A percentile compares a stretch with the other conserved stretches of the same genome.
Evolutionary conservation across 2,113 vertebrate genomes (phyloP).

Genomic region (Zosterops borbonicus): DNA sequence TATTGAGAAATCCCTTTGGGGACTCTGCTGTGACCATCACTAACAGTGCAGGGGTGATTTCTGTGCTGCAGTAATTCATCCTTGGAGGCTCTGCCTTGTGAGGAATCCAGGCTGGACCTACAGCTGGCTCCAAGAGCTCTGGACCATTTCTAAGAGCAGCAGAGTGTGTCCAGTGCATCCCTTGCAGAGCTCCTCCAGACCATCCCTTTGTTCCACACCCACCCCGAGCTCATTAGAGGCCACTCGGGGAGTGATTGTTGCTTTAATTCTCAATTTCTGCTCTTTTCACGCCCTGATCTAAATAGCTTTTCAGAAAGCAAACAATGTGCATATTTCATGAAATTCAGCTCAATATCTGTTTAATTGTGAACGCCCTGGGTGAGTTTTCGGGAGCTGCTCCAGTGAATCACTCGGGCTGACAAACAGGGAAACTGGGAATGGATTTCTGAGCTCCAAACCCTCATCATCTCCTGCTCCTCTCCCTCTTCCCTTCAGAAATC

Average conservation of each 20-base stretch:
- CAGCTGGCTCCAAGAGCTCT: background rate
- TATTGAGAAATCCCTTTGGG: background rate
- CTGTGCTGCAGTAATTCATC: background rate
- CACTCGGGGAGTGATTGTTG: background rate
- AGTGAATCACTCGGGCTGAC: background rate
- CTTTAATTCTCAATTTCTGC: slow-evolving; percentile 38
- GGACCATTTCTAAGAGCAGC: background rate
- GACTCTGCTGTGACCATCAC: background rate
- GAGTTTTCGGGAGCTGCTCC: slow-evolving; percentile 4
- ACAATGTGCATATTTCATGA: slow-evolving; percentile 71
- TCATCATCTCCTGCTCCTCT: background rate
- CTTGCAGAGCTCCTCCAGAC: background rate
- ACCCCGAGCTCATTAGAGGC: too few relatives aligned
- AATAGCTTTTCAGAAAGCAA: slow-evolving; percentile 57
- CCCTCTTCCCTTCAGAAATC: background rate
- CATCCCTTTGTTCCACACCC: too few relatives aligned
- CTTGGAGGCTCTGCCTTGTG: background rate
- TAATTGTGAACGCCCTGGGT: slow-evolving; percentile 52
- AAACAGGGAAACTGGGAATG: background rate
- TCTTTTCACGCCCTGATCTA: slow-evolving; percentile 47
- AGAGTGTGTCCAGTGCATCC: background rate
- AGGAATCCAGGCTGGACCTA: background rate
- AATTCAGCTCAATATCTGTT: slow-evolving; percentile 60
- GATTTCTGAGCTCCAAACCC: background rate
- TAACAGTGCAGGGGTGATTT: background rate